Conservation (phyloP, 2,113 vertebrate species). For the Regulus satrapa region DNA sequence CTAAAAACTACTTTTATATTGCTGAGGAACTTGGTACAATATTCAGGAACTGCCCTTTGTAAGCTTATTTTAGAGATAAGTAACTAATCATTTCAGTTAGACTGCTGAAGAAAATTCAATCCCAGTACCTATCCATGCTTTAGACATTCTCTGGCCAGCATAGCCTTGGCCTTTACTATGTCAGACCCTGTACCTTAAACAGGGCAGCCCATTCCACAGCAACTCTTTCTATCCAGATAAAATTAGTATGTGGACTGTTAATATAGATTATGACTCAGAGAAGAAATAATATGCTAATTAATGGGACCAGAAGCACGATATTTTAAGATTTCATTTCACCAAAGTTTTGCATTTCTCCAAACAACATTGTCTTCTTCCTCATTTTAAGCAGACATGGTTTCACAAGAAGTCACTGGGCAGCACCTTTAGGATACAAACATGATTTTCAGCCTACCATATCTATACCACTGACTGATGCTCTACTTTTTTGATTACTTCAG, state of each 20-base stretch:
- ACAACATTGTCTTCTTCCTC: not conserved
- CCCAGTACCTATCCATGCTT: not conserved
- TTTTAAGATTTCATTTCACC: not conserved
- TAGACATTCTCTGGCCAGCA: not conserved
- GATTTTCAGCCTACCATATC: not conserved
- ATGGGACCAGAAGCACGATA: not conserved
- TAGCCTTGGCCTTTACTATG: not conserved
- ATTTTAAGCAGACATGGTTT: not conserved
- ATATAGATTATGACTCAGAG: not conserved
- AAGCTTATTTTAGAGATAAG: not conserved
- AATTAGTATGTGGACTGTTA: not conserved
- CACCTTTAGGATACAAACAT: not conserved
- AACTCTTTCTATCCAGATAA: not conserved
- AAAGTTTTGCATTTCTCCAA: not conserved
- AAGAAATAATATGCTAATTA: not conserved
- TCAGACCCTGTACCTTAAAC: not conserved
- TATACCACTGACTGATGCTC: not conserved
- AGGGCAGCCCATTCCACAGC: fast-evolving
- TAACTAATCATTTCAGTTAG: not conserved
- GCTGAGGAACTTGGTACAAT: not conserved
- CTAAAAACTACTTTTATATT: not conserved
- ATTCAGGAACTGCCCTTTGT: not conserved
- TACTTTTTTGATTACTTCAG: not conserved
- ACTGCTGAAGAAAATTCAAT: not conserved
- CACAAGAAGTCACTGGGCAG: not conserved